These are phyloP conservation scores for Apamea epomidion DNA, from an alignment of 2,888 invertebrate genomes.

Conservation along the genomic window DNA sequence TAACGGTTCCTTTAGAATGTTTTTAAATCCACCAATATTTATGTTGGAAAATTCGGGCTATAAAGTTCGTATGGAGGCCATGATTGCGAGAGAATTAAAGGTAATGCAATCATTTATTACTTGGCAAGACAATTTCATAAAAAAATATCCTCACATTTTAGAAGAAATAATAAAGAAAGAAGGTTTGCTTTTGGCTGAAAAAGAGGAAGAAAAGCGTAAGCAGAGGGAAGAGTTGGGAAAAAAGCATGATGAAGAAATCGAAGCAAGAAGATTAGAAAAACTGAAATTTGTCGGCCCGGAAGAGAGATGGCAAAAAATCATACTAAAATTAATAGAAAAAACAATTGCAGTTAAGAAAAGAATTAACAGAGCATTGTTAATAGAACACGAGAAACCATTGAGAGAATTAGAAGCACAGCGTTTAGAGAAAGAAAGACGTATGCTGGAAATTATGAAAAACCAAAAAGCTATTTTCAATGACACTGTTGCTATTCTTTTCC, in stretches of 20 bases:
- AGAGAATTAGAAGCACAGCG: conserved; percentile 91
- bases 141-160: conserved; percentile 81
- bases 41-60: conserved; percentile 85
- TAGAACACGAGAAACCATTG: conserved; percentile 91
- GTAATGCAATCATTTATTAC: conserved; percentile 87
- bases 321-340: conserved; percentile 92
- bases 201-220: conserved; percentile 83
- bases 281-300: conserved; percentile 84
- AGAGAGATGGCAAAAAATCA: conserved; percentile 91
- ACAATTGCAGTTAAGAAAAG: conserved; percentile 92
- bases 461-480: conserved; percentile 92
- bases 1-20: conserved; percentile 92
- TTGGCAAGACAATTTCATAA: conserved; percentile 92
- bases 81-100: conserved; percentile 89
- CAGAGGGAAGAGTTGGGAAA: conserved; percentile 85
- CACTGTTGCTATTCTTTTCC: conserved; percentile 91
- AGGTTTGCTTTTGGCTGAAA: conserved; percentile 83
- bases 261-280: conserved; percentile 85
- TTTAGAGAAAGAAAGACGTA: conserved; percentile 89
- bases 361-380: conserved; percentile 90
- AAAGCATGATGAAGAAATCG: conserved; percentile 87
- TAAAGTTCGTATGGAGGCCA: conserved; percentile 81
- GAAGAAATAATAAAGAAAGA: conserved; percentile 84
- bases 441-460: conserved; percentile 90
- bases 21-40: conserved; percentile 90